Evolutionary conservation across 2,888 invertebrate species (phyloP), one percentile per base, ranked within the genome.

Genomic region (Galeruca laticollis): DNA sequence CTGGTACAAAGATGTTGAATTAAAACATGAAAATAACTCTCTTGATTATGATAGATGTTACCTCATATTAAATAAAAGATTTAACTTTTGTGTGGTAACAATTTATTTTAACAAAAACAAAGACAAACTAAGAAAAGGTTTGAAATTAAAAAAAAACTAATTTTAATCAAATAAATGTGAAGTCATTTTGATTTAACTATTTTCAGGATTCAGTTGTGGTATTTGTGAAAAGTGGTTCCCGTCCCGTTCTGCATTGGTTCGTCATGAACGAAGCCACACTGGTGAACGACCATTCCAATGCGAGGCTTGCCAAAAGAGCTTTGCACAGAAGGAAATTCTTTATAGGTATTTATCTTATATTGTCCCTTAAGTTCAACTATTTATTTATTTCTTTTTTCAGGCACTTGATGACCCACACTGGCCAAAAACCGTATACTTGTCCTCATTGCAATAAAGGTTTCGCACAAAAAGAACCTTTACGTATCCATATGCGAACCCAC

Each of bases 321-420:
- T 94, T 83, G 89, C 91, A n/a, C 94, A 94, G 84, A 90, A 90
- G 67, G 92, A 91, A 82, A 92, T 93, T 75, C 86, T 91, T 59
- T 88, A 87, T 73, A 71, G 77, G 35, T 57, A 64, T 60, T 60
- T 60, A 2, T 40, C n/a, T n/a, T n/a, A n/a, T n/a, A n/a, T n/a
- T n/a, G n/a, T n/a, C n/a, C 11, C 2, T 59, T 59, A 13, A 54
- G 2, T 26, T 54, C 3, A n/a, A 26, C 31, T 61, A 49, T 31
- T 13, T 6, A 35, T 20, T 26, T 20, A n/a, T 37, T 13, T 54
- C 26, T 33, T 40, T 11, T 64, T 65, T 31, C 35, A 82, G 92
- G 0, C 92, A 92, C 82, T 83, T 88, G 79, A 88, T 90, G 82
- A 88, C 87, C 0, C 89, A 89, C 73, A 87, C 88, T 0, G 88